A percentile compares a stretch with the other conserved stretches of the same genome.
Evolutionary conservation across 2,113 vertebrate genomes (phyloP).

Genomic region (Mixornis gularis): DNA sequence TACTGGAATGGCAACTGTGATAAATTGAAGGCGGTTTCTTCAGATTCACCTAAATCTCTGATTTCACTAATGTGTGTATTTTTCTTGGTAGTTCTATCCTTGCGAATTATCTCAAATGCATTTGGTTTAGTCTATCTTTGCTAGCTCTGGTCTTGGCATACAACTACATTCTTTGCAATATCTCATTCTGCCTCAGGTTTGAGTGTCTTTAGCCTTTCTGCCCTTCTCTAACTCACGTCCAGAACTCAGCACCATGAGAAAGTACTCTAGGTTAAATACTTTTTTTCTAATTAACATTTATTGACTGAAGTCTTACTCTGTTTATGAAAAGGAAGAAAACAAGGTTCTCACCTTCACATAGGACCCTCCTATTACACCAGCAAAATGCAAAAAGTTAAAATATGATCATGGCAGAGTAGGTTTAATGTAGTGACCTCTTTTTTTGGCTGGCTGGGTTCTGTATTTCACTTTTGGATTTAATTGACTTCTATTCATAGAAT

Average conservation of each 20-base stretch:
- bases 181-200: not conserved
- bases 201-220: not conserved
- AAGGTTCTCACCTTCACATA: not conserved
- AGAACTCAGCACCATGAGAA: not conserved
- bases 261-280: not conserved
- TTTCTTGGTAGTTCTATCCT: not conserved
- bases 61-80: not conserved
- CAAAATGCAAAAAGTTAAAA: not conserved
- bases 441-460: not conserved
- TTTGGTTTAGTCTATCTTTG: not conserved
- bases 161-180: not conserved
- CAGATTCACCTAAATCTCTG: slow-evolving; percentile 17
- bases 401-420: not conserved
- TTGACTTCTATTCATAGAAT: not conserved
- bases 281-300: not conserved
- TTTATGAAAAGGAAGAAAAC: not conserved
- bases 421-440: not conserved
- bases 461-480: not conserved
- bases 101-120: not conserved
- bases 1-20: slow-evolving; percentile 9
- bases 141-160: not conserved
- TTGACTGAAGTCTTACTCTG: not conserved
- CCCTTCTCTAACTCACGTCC: not conserved
- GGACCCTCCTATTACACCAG: not conserved
- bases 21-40: not conserved